These are phyloP conservation scores for Nebria brevicollis DNA, from an alignment of 2,888 invertebrate genomes.

Conservation along the genomic window DNA sequence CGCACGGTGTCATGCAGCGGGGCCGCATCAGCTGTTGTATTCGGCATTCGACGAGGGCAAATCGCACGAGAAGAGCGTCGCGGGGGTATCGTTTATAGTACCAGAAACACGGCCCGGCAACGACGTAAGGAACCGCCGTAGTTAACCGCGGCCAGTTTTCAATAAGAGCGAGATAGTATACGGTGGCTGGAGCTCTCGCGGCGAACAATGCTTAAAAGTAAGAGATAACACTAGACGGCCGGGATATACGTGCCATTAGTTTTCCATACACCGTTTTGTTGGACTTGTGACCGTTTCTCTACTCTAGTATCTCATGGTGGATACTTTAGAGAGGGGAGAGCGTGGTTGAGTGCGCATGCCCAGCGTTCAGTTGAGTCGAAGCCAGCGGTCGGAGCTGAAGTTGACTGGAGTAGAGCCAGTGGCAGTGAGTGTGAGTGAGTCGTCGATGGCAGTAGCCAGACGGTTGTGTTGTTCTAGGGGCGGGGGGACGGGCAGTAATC, in stretches of 20 bases:
- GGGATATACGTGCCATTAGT: too few relatives aligned
- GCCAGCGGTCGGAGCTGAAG: neutral
- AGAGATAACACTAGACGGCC: too few relatives aligned
- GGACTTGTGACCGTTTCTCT: neutral
- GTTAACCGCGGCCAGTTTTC: too few relatives aligned
- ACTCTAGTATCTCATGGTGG: neutral
- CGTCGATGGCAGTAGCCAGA: slow-evolving; percentile 62
- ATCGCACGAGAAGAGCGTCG: slow-evolving; percentile 14
- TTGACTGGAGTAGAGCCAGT: slow-evolving; percentile 7
- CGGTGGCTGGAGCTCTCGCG: too few relatives aligned
- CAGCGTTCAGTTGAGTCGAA: slow-evolving; percentile 22
- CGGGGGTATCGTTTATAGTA: neutral
- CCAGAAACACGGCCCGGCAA: too few relatives aligned
- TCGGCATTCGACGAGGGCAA: slow-evolving; percentile 43
- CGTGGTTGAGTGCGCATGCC: slow-evolving; percentile 48
- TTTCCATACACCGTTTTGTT: neutral
- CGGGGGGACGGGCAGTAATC: slow-evolving; percentile 42
- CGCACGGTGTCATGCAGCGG: slow-evolving; percentile 58
- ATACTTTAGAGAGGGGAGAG: neutral
- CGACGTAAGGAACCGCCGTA: too few relatives aligned
- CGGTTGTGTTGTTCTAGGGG: slow-evolving; percentile 64
- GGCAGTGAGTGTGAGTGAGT: slow-evolving; percentile 62
- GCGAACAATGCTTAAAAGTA: too few relatives aligned
- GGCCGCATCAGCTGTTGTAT: slow-evolving; percentile 61
- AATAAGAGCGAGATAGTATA: too few relatives aligned